These are phyloP conservation scores for Leucophenga maculata DNA, from an alignment of 2,888 invertebrate genomes.

Conservation along the genomic window DNA sequence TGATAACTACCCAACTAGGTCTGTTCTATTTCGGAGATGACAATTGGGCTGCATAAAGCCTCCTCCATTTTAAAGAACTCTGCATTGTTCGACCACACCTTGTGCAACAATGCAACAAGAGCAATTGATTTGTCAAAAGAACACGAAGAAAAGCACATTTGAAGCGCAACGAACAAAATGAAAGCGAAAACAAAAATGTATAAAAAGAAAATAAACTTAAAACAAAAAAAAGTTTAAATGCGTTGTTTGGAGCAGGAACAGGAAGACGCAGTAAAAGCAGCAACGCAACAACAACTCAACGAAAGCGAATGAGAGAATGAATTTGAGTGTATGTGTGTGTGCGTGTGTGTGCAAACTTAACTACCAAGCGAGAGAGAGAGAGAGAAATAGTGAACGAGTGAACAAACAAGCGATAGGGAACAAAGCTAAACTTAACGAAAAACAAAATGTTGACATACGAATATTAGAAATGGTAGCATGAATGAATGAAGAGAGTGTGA, in stretches of 20 bases:
- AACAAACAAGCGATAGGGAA: neutral
- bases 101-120: neutral
- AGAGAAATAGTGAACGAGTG: too few relatives aligned
- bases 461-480: too few relatives aligned
- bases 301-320: slow-evolving; percentile 32
- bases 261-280: slow-evolving; percentile 15
- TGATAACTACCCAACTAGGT: too few relatives aligned
- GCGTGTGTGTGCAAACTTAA: neutral
- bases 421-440: slow-evolving; percentile 4
- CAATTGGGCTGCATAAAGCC: too few relatives aligned
- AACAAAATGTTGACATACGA: too few relatives aligned
- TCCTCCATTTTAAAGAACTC: too few relatives aligned
- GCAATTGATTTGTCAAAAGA: neutral
- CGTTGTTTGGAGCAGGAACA: slow-evolving; percentile 8
- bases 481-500: too few relatives aligned
- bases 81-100: too few relatives aligned
- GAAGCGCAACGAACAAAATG: neutral
- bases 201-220: neutral
- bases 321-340: too few relatives aligned
- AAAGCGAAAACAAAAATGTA: neutral
- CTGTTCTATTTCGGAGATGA: too few relatives aligned
- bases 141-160: neutral
- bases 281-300: slow-evolving; percentile 17
- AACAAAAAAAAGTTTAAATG: slow-evolving; percentile 3
- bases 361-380: neutral